Evolutionary conservation across 2,113 vertebrate genomes (phyloP), one percentile per base, ranked within the genome.

Genomic region (Catharus fuscescens): DNA sequence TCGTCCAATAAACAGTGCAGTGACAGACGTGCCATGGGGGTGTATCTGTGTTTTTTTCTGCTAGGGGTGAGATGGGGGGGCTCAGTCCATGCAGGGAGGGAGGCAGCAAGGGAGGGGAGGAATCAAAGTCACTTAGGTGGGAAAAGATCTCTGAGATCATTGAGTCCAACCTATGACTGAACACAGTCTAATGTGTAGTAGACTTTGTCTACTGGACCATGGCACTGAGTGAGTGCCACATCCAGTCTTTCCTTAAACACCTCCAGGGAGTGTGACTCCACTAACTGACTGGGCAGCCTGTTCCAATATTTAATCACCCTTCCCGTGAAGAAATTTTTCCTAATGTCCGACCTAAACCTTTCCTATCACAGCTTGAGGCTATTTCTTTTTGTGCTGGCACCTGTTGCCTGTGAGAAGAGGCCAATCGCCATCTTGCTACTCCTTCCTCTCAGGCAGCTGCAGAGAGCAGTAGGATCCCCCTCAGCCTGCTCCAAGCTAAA

Each of bases 11-110:
- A 84, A 91, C 12, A 10, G 2, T 26, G 40, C 1, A 0, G 10
- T 66, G 81, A 56, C 40, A 10, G 15, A n/a, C 0, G 2, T 32
- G 12, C n/a, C 11, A 1, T 19, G 31, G 12, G 9, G 1, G 4
- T 29, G 2, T 8, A 8, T 15, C 21, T 9, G 38, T 19, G 13
- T 29, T 40, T 25, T 50, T 40, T 16, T 15, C 23, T 45, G 48
- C 32, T 8, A 2, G 3, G 19, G 29, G 13, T 38, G 54, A 45
- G 20, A n/a, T 25, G 18, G 24, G 5, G 14, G 10, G 28, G 13
- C 61, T 67, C 9, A 12, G 18, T 34, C n/a, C 19, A n/a, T 2
- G 0, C 2, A 4, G 19, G 5, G 19, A 57, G 12, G 15, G 18
- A 54, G 18, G 18, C 6, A 5, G 50, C 52, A 32, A 32, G 60